A percentile compares a stretch with the other conserved stretches of the same genome.
Conservation (phyloP, 2,888 invertebrate genomes). For the Cartodere bifasciata region DNA sequence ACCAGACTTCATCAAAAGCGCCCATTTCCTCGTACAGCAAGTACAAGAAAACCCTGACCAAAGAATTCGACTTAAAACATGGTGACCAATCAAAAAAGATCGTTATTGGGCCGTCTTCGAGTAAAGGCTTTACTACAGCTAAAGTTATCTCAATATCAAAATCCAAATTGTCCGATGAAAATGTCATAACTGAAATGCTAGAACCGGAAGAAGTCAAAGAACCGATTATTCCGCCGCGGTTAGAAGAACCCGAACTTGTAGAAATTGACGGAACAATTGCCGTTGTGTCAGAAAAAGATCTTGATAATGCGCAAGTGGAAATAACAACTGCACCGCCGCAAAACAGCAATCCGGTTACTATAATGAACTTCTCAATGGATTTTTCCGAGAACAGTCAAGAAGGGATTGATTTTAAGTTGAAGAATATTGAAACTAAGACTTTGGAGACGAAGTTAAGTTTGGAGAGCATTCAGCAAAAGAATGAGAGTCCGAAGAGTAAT, state of each 20-base stretch:
- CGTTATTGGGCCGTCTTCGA: no score
- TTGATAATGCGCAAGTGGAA: slow-evolving; percentile 37
- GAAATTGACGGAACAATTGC: slow-evolving; percentile 47
- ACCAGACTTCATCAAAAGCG: no score
- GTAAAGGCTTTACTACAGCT: no score
- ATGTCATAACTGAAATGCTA: slow-evolving; percentile 5
- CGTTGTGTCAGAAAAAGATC: slow-evolving; percentile 34
- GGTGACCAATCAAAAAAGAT: no score
- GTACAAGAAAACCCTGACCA: no score
- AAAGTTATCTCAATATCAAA: slow-evolving; percentile 1
- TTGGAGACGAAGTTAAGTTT: no score
- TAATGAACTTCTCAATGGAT: slow-evolving; percentile 31
- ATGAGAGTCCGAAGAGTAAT: no score
- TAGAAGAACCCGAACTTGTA: slow-evolving; percentile 27
- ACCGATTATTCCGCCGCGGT: no score
- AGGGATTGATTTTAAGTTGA: no score
- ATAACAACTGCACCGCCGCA: slow-evolving; percentile 41
- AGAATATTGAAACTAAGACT: background rate
- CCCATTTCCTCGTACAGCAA: no score
- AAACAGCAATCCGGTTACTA: slow-evolving; percentile 27
- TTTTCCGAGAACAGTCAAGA: slow-evolving; percentile 23
- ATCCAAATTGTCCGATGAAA: slow-evolving; percentile 1
- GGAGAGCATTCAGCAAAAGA: no score
- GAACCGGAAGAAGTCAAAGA: background rate
- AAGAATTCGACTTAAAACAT: no score